Conservation (phyloP, 2,888 invertebrate species). For the Liposcelis brunnea region DNA sequence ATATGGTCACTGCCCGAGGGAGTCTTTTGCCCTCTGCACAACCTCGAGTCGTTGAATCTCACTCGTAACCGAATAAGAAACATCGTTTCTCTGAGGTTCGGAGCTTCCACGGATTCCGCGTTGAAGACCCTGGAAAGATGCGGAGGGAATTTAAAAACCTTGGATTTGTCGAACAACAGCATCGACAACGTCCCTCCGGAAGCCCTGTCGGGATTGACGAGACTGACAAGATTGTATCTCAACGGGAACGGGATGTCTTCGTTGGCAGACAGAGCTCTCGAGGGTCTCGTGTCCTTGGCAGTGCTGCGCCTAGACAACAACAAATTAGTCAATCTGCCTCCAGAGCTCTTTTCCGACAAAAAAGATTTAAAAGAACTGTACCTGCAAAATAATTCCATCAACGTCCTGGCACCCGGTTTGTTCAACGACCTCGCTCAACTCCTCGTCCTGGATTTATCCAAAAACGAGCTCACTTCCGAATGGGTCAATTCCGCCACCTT, state of each 20-base stretch:
- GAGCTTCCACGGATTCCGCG: constrained; percentile 25
- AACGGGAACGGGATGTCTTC: constrained; percentile 59
- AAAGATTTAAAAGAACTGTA: constrained; percentile 63
- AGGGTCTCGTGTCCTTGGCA: constrained; percentile 52
- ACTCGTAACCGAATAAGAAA: constrained; percentile 64
- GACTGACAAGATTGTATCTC: constrained; percentile 54
- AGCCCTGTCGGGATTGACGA: constrained; percentile 49
- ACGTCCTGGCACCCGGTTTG: constrained; percentile 60
- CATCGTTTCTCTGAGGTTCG: constrained; percentile 51
- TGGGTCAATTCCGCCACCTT: constrained; percentile 71
- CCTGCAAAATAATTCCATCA: constrained; percentile 64
- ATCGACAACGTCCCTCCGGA: constrained; percentile 56
- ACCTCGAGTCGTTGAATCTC: constrained; percentile 57
- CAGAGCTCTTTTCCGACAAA: constrained; percentile 63
- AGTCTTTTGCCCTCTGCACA: constrained; percentile 54
- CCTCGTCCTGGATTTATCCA: constrained; percentile 56
- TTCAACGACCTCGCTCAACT: constrained; percentile 60
- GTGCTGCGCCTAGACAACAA: constrained; percentile 66
- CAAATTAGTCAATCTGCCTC: constrained; percentile 59
- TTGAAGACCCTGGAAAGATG: too few relatives aligned
- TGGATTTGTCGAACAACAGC: constrained; percentile 63
- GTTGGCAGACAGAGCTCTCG: constrained; percentile 59
- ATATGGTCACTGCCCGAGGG: constrained; percentile 64
- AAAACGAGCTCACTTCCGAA: constrained; percentile 62
- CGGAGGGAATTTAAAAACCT: constrained; percentile 45